phyloP scores from a whole-genome alignment of 2,113 vertebrate species.

The Miniopterus natalensis region DNA sequence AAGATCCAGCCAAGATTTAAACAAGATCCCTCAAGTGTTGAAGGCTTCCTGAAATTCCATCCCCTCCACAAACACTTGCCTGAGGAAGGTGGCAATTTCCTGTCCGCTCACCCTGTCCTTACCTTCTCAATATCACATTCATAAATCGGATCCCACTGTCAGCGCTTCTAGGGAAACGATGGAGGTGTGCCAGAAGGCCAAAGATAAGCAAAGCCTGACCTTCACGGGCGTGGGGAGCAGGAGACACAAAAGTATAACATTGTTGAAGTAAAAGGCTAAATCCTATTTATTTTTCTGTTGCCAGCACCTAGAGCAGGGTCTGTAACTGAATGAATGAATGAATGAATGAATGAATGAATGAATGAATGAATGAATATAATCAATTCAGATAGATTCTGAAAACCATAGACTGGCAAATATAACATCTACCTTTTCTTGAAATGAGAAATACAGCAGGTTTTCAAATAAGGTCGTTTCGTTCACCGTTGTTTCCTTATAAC shows the following conservation, averaged over 20 bases:
- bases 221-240: background rate
- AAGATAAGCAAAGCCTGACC: background rate
- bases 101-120: background rate
- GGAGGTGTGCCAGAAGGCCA: background rate
- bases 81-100: background rate
- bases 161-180: background rate
- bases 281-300: background rate
- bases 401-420: background rate
- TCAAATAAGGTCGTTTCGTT: background rate
- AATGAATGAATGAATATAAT: background rate
- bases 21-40: conserved; percentile 36
- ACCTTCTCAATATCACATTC: background rate
- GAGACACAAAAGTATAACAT: background rate
- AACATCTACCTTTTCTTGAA: background rate
- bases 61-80: background rate
- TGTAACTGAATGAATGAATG: conserved; percentile 8
- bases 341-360: background rate
- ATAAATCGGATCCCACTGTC: background rate
- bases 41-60: conserved; percentile 36
- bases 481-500: background rate
- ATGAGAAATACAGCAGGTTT: background rate
- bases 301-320: background rate
- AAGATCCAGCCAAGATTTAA: conserved; percentile 40
- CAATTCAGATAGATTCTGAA: background rate
- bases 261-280: background rate